Percentiles rank a stretch among this genome's conserved stretches.
Evolutionary conservation across 2,888 invertebrate genomes (phyloP).

Genomic region (Malacosoma neustria): DNA sequence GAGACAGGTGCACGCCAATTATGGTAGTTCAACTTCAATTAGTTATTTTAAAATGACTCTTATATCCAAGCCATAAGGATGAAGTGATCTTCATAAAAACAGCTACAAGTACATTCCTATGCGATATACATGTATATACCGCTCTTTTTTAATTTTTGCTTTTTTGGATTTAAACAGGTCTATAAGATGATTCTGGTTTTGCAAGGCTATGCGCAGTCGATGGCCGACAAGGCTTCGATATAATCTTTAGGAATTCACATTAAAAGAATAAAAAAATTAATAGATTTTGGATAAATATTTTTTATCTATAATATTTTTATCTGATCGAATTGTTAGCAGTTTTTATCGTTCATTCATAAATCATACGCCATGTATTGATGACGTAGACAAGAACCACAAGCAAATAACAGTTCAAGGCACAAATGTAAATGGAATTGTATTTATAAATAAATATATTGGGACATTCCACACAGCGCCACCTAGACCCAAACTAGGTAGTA

Average conservation of each 20-base stretch:
- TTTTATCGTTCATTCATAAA: too few species aligned
- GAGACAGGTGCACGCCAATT: slow-evolving; percentile 61
- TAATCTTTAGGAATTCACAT: slow-evolving; percentile 9
- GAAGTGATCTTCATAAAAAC: slow-evolving; percentile 10
- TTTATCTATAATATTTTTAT: too few species aligned
- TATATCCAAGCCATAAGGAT: slow-evolving; percentile 35
- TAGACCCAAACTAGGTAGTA: too few species aligned
- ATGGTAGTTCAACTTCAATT: slow-evolving; percentile 46
- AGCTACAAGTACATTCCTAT: slow-evolving; percentile 45
- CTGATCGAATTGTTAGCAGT: too few species aligned
- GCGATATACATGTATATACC: slow-evolving; percentile 55
- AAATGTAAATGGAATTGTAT: too few species aligned
- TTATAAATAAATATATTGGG: too few species aligned
- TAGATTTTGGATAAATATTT: too few species aligned
- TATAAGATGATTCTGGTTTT: slow-evolving; percentile 69
- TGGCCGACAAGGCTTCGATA: slow-evolving; percentile 48
- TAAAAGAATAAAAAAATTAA: background rate
- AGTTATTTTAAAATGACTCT: slow-evolving; percentile 28
- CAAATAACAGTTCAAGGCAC: too few species aligned
- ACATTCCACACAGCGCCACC: too few species aligned
- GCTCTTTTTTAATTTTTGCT: slow-evolving; percentile 41
- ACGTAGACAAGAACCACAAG: too few species aligned
- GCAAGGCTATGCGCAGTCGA: slow-evolving; percentile 60
- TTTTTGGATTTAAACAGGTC: slow-evolving; percentile 59
- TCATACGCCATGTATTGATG: too few species aligned